phyloP scores from a whole-genome alignment of 1,140 invertebrate genomes.

The Aphelenchoides fujianensis region DNA sequence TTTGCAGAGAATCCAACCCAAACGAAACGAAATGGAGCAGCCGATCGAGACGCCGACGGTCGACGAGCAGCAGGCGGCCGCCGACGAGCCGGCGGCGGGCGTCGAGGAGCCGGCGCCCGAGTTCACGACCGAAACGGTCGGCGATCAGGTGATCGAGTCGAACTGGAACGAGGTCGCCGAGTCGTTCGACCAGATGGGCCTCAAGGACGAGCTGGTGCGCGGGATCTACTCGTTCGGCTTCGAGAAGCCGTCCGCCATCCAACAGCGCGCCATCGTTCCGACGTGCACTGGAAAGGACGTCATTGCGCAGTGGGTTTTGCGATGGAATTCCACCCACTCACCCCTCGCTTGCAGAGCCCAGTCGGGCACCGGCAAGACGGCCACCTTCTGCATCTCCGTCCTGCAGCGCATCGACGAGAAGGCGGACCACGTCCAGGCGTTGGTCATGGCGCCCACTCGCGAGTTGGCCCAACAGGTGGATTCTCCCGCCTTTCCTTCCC shows the following conservation, averaged over 20 bases:
- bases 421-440: slow-evolving; percentile 85
- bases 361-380: slow-evolving; percentile 90
- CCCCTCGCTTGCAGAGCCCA: no score
- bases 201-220: slow-evolving; percentile 83
- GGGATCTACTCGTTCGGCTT: slow-evolving; percentile 99
- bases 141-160: slow-evolving; percentile 9
- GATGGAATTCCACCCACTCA: background rate
- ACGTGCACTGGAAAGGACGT: slow-evolving; percentile 83
- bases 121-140: no score
- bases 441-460: slow-evolving; percentile 93
- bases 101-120: no score
- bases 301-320: slow-evolving; percentile 88
- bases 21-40: no score
- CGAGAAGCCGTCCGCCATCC: slow-evolving; percentile 98
- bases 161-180: slow-evolving; percentile 74
- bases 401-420: slow-evolving; percentile 91
- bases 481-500: background rate
- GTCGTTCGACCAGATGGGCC: slow-evolving; percentile 97
- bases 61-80: no score
- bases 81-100: no score
- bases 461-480: slow-evolving; percentile 86
- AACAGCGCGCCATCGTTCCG: slow-evolving; percentile 95
- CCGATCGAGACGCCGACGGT: no score
- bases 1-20: no score
- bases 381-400: slow-evolving; percentile 97